Evolutionary conservation across 1,140 invertebrate species (phyloP).

Genomic region (Phymastichus coffea): DNA sequence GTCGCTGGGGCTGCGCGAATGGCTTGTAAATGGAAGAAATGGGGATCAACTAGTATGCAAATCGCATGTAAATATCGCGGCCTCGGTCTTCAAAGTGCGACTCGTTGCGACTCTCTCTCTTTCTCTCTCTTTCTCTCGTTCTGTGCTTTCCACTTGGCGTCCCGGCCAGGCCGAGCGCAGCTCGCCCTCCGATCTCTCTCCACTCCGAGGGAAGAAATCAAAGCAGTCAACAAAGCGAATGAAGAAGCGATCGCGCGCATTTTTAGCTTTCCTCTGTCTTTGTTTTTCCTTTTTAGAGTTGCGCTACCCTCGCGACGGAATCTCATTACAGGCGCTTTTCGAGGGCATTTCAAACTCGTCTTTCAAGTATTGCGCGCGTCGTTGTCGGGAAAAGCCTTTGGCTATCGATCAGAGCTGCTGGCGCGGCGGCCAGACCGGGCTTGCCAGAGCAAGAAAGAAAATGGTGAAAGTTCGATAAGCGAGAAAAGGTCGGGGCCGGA

Average conservation of each 20-base stretch:
- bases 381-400: neutral
- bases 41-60: conserved; percentile 61
- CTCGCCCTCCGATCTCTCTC: conserved; percentile 31
- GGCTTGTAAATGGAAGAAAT: conserved; percentile 57
- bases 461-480: conserved; percentile 6
- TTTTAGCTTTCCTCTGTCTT: neutral
- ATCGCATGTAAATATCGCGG: conserved; percentile 59
- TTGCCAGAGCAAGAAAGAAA: neutral
- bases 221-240: conserved; percentile 52
- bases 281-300: neutral
- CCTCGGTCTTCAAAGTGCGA: conserved; percentile 42
- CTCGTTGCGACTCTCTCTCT: neutral
- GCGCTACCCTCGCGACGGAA: conserved; percentile 19
- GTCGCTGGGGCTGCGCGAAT: conserved; percentile 43
- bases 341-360: neutral
- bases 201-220: conserved; percentile 52
- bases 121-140: conserved; percentile 32
- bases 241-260: conserved; percentile 41
- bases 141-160: conserved; percentile 28
- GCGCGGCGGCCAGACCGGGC: too few species aligned
- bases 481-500: too few species aligned
- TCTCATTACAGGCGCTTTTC: conserved; percentile 26
- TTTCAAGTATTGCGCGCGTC: neutral
- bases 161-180: neutral
- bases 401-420: neutral